phyloP scores from a whole-genome alignment of 2,888 invertebrate species.

The Diarsia brunnea region DNA sequence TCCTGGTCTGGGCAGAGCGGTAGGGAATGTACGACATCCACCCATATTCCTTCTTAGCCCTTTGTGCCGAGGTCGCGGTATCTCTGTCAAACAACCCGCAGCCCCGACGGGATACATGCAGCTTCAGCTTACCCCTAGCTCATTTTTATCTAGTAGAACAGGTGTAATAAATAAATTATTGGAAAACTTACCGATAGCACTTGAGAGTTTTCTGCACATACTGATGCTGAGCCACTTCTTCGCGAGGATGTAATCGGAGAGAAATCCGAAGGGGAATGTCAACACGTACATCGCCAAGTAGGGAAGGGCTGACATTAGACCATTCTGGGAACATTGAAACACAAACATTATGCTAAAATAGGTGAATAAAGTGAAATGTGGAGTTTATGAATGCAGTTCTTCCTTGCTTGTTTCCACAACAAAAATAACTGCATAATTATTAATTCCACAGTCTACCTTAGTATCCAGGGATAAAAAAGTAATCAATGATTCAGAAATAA shows the following conservation, averaged over 20 bases:
- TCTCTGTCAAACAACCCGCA: too few species aligned
- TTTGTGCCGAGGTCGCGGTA: too few species aligned
- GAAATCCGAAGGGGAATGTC: conserved; percentile 81
- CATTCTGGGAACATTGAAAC: conserved; percentile 87
- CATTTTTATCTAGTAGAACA: neutral
- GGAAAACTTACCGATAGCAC: conserved; percentile 77
- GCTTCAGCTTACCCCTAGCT: too few species aligned
- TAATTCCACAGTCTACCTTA: too few species aligned
- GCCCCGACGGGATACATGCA: too few species aligned
- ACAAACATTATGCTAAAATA: neutral
- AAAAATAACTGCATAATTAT: too few species aligned
- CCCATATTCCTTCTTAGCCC: too few species aligned
- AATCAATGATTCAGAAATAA: neutral
- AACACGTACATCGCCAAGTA: conserved; percentile 93
- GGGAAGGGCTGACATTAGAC: conserved; percentile 93
- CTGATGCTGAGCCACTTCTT: conserved; percentile 88
- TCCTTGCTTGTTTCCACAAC: neutral
- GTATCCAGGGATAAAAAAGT: neutral
- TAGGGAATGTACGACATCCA: too few species aligned
- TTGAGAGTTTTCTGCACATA: conserved; percentile 84
- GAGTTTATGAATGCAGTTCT: neutral
- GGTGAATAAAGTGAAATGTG: neutral
- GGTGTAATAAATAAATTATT: neutral
- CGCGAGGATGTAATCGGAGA: conserved; percentile 91
- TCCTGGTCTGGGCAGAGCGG: too few species aligned